Base-by-base conservation (phyloP, 2,797 vertebrate species). In the Chiroxiphia lanceolata region DNA sequence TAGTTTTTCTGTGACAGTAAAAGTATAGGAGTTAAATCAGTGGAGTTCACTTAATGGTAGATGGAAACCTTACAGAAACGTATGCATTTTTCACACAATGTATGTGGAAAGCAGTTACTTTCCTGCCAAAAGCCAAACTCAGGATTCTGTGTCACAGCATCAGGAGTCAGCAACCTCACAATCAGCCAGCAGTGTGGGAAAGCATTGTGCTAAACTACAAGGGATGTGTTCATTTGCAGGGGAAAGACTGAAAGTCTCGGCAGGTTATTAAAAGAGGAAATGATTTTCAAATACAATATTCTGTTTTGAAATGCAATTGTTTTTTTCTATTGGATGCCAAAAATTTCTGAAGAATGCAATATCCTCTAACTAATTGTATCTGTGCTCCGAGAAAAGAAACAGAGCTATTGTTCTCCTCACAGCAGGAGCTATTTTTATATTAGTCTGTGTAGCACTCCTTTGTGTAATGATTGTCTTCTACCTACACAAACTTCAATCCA, bases 221-320 rank as follows among this genome's bases (percentile, higher is more conserved):
- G 83, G 64, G 67, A 89, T 84, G 71, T 94, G 71, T 74, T 90
- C 57, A 1, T 77, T 80, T 90, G 81, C 70, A 90, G 64, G 68
- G 74, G 60, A 90, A 92, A 75, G 60, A 76, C 82, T 77, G 51
- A 87, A 94, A 85, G 77, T 60, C 81, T 94, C 95, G 93, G 88
- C 88, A 96, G 83, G 93, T 96, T 94, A 90, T 90, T 92, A 89
- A 94, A 97, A 87, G 42, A 26, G 90, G 86, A 95, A 97, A 53
- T 92, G 3, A 80, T 89, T 94, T 94, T 85, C 57, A 90, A 95
- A 90, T 92, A 89, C 57, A 90, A 23, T 83, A 83, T 93, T 96
- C 80, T 90, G 72, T 87, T 92, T 91, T 94, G 63, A 95, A 94
- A 92, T 74, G 57, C 45, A 57, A 54, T 89, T 94, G 72, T 48